Conservation (phyloP, 1,140 invertebrate species). For the Globodera ellingtonae region DNA sequence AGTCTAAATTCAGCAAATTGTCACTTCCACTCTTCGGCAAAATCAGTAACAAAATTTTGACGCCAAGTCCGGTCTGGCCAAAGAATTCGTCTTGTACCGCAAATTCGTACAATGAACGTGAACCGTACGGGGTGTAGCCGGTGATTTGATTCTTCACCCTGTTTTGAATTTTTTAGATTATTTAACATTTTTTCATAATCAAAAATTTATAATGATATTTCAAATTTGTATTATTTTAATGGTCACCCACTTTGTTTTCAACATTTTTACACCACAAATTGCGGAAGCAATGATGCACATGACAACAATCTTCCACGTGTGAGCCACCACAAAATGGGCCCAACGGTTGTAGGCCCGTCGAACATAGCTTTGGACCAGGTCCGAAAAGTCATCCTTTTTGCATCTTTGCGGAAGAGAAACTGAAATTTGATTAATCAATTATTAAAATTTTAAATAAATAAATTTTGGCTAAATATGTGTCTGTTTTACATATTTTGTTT, state of each 20-base stretch:
- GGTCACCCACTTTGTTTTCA: slow-evolving; percentile 47
- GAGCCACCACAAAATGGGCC: slow-evolving; percentile 41
- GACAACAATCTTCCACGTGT: slow-evolving; percentile 34
- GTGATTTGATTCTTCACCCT: slow-evolving; percentile 11
- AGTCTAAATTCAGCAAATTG: slow-evolving; percentile 37
- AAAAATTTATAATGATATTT: too few species aligned
- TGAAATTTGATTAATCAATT: neutral
- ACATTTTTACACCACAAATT: slow-evolving; percentile 43
- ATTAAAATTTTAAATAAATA: neutral
- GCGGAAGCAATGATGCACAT: slow-evolving; percentile 36
- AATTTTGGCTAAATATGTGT: too few species aligned
- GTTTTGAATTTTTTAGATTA: too few species aligned
- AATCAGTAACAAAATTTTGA: slow-evolving; percentile 39
- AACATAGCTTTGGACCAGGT: slow-evolving; percentile 23
- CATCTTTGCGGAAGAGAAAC: neutral
- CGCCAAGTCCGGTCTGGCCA: slow-evolving; percentile 22
- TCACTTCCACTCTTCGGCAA: slow-evolving; percentile 24
- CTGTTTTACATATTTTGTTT: too few species aligned
- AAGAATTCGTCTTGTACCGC: slow-evolving; percentile 49
- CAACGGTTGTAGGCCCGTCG: slow-evolving; percentile 31
- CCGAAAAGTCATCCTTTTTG: neutral
- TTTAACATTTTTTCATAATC: too few species aligned
- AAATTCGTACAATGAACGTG: slow-evolving; percentile 42
- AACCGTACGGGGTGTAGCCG: slow-evolving; percentile 49
- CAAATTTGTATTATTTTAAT: slow-evolving; percentile 26